Conservation (phyloP, 2,888 invertebrate genomes). For the Tortricodes alternella region DNA sequence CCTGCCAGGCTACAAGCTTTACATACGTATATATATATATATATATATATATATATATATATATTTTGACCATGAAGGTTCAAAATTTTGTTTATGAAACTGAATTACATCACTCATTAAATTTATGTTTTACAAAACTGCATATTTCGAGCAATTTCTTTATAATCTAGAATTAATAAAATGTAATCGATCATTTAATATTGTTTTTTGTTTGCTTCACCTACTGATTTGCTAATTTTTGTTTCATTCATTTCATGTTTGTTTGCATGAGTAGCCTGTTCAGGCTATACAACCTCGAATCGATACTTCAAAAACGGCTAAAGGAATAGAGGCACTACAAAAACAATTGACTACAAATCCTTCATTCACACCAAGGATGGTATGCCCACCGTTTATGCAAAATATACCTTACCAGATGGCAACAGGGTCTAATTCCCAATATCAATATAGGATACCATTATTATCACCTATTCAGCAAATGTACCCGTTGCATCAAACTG, state of each 20-base stretch:
- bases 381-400: conserved; percentile 75
- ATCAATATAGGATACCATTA: conserved; percentile 65
- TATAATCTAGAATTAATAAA: neutral
- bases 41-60: too few relatives aligned
- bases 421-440: conserved; percentile 51
- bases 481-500: conserved; percentile 73
- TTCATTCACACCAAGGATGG: conserved; percentile 73
- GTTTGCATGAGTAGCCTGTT: conserved; percentile 79
- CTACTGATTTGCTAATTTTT: conserved; percentile 54
- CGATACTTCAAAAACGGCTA: conserved; percentile 63
- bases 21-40: too few relatives aligned
- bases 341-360: conserved; percentile 77
- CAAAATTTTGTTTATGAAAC: too few relatives aligned
- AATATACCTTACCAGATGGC: conserved; percentile 59
- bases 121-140: too few relatives aligned
- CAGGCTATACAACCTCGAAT: conserved; percentile 81
- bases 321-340: conserved; percentile 69
- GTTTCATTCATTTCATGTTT: conserved; percentile 70
- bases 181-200: conserved; percentile 31
- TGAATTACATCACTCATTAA: too few relatives aligned
- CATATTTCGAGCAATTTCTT: neutral
- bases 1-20: too few relatives aligned
- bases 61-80: too few relatives aligned
- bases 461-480: conserved; percentile 73
- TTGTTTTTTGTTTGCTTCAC: conserved; percentile 62